Conservation (phyloP, 2,797 vertebrate genomes). For the Sebastes matsubarae region DNA sequence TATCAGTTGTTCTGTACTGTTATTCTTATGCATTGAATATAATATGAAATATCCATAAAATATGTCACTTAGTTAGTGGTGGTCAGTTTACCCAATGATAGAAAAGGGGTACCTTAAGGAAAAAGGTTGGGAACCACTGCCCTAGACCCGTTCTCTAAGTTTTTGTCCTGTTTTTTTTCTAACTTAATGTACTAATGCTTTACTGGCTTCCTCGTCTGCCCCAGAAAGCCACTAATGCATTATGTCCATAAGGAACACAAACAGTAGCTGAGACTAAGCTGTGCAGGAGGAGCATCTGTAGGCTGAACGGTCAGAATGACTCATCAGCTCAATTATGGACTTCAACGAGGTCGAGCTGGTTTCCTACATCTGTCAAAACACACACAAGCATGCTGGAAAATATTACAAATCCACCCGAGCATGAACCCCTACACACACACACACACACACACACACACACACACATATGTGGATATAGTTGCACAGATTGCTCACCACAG, state of each 20-base stretch:
- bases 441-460: too few relatives aligned
- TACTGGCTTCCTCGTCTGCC: neutral
- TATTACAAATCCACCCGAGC: neutral
- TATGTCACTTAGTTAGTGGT: too few relatives aligned
- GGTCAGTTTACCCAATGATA: fast-evolving
- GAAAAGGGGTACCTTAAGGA: too few relatives aligned
- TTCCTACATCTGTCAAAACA: conserved; percentile 18
- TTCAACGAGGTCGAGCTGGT: neutral
- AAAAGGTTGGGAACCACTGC: too few relatives aligned
- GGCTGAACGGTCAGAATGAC: conserved; percentile 24
- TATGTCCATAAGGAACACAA: neutral
- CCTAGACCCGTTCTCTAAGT: neutral
- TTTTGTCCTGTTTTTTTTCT: neutral
- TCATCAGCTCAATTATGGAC: conserved; percentile 23
- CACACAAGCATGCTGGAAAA: neutral
- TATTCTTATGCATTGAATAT: too few relatives aligned
- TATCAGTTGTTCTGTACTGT: too few relatives aligned
- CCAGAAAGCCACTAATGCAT: conserved; percentile 32
- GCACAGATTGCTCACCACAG: conserved; percentile 8
- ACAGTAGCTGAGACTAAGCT: neutral
- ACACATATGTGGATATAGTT: neutral
- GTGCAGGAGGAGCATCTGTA: neutral
- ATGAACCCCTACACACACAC: neutral
- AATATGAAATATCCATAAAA: too few relatives aligned
- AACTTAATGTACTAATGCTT: neutral